These are phyloP conservation scores for Epistrophe grossulariae DNA, from an alignment of 2,888 invertebrate genomes.

Conservation along the genomic window DNA sequence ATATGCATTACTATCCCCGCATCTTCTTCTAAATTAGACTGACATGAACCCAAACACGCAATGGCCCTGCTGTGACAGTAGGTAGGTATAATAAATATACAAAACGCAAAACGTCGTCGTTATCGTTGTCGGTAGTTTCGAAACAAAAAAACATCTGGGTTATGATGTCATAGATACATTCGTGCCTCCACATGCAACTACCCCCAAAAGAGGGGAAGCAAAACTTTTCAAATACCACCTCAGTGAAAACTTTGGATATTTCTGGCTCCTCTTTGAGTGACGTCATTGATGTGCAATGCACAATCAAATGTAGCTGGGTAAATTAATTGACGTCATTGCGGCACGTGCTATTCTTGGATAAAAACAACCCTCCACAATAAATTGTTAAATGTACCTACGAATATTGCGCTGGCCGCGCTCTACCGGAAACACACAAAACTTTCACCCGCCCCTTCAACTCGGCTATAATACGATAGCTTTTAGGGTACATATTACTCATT, in stretches of 20 bases:
- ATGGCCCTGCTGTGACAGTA: slow-evolving; percentile 8
- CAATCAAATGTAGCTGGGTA: slow-evolving; percentile 11
- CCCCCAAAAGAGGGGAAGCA: slow-evolving; percentile 37
- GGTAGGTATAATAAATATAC: slow-evolving; percentile 10
- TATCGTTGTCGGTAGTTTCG: background rate
- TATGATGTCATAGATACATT: slow-evolving; percentile 47
- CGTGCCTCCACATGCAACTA: slow-evolving; percentile 75
- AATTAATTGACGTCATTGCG: slow-evolving; percentile 78
- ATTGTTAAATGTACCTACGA: too few species aligned
- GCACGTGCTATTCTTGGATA: slow-evolving; percentile 77
- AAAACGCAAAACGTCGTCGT: background rate
- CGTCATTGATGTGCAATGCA: slow-evolving; percentile 70
- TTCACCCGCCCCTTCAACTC: slow-evolving; percentile 1
- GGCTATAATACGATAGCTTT: background rate
- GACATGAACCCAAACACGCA: slow-evolving; percentile 29
- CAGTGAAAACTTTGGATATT: slow-evolving; percentile 25
- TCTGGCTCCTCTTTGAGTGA: slow-evolving; percentile 76
- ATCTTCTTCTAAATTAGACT: slow-evolving; percentile 38
- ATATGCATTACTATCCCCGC: background rate
- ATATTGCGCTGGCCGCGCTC: background rate
- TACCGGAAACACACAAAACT: slow-evolving; percentile 14
- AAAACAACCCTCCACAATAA: slow-evolving; percentile 18
- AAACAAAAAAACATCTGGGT: slow-evolving; percentile 49
- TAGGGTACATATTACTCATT: slow-evolving; percentile 48
- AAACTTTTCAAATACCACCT: slow-evolving; percentile 34